These are phyloP conservation scores for Pachyramphus minor DNA, from an alignment of 2,113 vertebrate genomes.

Conservation along the genomic window DNA sequence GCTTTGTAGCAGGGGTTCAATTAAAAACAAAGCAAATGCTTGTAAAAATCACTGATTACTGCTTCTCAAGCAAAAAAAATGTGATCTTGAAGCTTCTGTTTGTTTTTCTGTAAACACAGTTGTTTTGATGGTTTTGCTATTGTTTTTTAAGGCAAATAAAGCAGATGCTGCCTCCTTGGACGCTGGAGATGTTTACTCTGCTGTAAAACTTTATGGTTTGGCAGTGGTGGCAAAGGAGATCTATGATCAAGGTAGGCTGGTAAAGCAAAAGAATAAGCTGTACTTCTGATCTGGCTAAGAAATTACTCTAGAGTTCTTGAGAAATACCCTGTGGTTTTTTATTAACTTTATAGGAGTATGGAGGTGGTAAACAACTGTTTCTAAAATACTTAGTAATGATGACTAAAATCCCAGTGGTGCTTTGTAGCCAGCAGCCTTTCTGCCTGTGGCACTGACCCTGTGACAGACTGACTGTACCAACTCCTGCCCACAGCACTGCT, in stretches of 20 bases:
- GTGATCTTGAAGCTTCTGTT: not conserved
- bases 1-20: not conserved
- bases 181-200: constrained; percentile 87
- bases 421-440: not conserved
- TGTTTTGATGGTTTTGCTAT: not conserved
- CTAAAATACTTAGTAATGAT: not conserved
- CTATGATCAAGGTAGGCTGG: constrained; percentile 78
- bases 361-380: not conserved
- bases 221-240: constrained; percentile 83
- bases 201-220: constrained; percentile 84
- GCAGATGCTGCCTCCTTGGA: constrained; percentile 85
- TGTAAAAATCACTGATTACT: not conserved
- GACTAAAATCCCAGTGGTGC: not conserved
- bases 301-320: not conserved
- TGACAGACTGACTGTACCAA: not conserved
- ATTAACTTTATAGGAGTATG: not conserved
- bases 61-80: not conserved
- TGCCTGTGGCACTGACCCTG: not conserved
- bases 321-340: not conserved
- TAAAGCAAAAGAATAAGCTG: not conserved
- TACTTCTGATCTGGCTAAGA: not conserved
- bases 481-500: not conserved
- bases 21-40: not conserved
- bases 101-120: not conserved
- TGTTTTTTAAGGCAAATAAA: constrained; percentile 79